Evolutionary conservation across 2,113 vertebrate species (phyloP), one percentile per base, ranked within the genome.

Genomic region (Peromyscus polionotus): DNA sequence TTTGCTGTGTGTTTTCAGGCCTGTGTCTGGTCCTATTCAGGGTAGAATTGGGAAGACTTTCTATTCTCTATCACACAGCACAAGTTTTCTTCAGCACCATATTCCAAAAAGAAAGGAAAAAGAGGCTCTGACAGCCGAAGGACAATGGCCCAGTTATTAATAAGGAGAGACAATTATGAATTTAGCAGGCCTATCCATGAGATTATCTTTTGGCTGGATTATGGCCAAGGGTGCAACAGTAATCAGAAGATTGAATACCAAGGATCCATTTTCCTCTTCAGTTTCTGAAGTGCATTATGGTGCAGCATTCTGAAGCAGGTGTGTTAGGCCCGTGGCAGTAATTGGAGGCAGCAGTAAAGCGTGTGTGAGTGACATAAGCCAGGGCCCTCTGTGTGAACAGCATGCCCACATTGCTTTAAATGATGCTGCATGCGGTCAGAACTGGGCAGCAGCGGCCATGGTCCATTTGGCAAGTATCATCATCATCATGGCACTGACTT

Each of bases 181-280:
- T 51, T 14, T 36, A 28, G 81, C 22, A 94, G 17, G 57, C 51
- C 16, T 76, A 9, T 81, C 57, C n/a, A 19, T 33, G 11, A 70
- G 5, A 20, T 54, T n/a, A 5, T 61, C 36, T 61, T 94, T 80
- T 83, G 59, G 1, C 85, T 85, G 36, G 12, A 31, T 89, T 80
- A 36, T 57, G 39, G 26, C 45, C 51, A 22, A 81, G 33, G 26
- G 31, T 7, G 0, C 42, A 94, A 4, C 4, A 61, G 22, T 94
- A 83, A 88, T 39, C 59, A 65, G n/a, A 95, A 77, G 72, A 86
- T n/a, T 72, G 42, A 93, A 63, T 72, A 31, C 5, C 36, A 85
- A 61, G 7, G 13, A 31, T 84, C 61, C 54, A 45, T 90, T 94
- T 90, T 22, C 65, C 7, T 48, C 4, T 77, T 0, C 42, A 5